phyloP scores from a whole-genome alignment of 2,888 invertebrate genomes.

The Heteromurus nitidus region DNA sequence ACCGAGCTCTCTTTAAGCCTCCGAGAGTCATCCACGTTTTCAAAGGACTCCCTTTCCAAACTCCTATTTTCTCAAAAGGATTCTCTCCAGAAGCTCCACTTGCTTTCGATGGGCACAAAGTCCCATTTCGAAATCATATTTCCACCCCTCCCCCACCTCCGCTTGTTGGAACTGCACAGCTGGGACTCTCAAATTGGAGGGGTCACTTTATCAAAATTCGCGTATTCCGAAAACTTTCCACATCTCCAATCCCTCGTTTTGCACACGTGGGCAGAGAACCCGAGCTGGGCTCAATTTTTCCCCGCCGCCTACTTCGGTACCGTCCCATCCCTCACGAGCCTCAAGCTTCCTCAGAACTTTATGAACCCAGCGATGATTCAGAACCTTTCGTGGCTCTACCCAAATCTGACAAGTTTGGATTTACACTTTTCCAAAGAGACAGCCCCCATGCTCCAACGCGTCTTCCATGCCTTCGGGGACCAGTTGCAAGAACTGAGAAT shows the following conservation, averaged over 20 bases:
- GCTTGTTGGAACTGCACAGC: slow-evolving; percentile 57
- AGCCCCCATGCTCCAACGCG: slow-evolving; percentile 36
- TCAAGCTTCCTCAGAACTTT: slow-evolving; percentile 66
- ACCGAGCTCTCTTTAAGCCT: slow-evolving; percentile 43
- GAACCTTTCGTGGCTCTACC: slow-evolving; percentile 45
- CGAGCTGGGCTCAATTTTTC: slow-evolving; percentile 62
- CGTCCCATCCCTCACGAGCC: slow-evolving; percentile 6
- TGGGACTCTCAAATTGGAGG: slow-evolving; percentile 57
- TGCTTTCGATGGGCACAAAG: slow-evolving; percentile 52
- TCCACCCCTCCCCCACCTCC: slow-evolving; percentile 25
- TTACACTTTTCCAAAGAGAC: slow-evolving; percentile 57
- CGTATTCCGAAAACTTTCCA: slow-evolving; percentile 48
- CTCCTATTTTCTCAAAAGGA: slow-evolving; percentile 39
- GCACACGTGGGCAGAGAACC: slow-evolving; percentile 57
- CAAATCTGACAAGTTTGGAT: slow-evolving; percentile 47
- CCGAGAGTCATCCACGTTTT: slow-evolving; percentile 39
- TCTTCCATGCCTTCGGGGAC: slow-evolving; percentile 53
- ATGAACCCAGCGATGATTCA: slow-evolving; percentile 47
- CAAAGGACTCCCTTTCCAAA: slow-evolving; percentile 22
- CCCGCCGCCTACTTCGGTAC: slow-evolving; percentile 25
- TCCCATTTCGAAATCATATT: slow-evolving; percentile 53
- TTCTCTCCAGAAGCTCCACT: slow-evolving; percentile 18
- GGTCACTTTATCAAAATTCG: slow-evolving; percentile 43
- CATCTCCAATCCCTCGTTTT: slow-evolving; percentile 48
- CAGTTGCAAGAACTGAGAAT: slow-evolving; percentile 58